Base-by-base conservation (phyloP, 2,888 invertebrate species). In the Neoitamus cyanurus region DNA sequence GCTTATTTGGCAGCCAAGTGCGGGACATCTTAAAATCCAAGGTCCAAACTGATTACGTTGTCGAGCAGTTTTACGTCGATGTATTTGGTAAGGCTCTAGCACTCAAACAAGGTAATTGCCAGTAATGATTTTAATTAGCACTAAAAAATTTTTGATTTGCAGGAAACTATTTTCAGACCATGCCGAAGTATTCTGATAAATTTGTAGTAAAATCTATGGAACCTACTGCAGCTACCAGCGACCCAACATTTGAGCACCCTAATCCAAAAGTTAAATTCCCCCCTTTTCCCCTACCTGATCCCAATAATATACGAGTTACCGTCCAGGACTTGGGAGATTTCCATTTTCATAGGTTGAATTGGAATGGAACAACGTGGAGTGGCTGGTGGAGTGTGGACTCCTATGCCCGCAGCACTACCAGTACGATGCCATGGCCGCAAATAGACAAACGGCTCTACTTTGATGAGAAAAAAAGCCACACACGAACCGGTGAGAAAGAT, bases 11-110 rank as follows among this genome's bases (percentile, higher is more conserved):
- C 5, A 68, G 75, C 11, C 75, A 75, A 68, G 73, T 48, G 9
- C 20, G 58, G 11, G 31, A 75, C 13, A 84, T 84, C 34, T 4
- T 84, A 48, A 34, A 84, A 68, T 68, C 69, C 6, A 69, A 68
- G 25, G 30, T 25, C 1, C 68, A 36, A 6, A 36, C 36, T 37
- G 82, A 82, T 58, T 82, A 82, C 36, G 13, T 69, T 82, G 42
- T 69, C 2, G 82, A 82, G 13, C 31, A 69, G 11, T 69, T 30
- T 30, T 58, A 46, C 31, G 13, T 42, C 6, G 78, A 78, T 11
- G 6, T 78, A 9, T 78, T 31, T 31, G 78, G 58, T 30, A 78
- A 78, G 9, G 78, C 78, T 1, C 2, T 75, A 1, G 75, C 75
- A 1, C 75, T 75, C 4, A 75, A 78, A 20, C 58, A 78, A 78